Evolutionary conservation across 2,797 vertebrate species (phyloP).

Genomic region (Myotis vivesi): DNA sequence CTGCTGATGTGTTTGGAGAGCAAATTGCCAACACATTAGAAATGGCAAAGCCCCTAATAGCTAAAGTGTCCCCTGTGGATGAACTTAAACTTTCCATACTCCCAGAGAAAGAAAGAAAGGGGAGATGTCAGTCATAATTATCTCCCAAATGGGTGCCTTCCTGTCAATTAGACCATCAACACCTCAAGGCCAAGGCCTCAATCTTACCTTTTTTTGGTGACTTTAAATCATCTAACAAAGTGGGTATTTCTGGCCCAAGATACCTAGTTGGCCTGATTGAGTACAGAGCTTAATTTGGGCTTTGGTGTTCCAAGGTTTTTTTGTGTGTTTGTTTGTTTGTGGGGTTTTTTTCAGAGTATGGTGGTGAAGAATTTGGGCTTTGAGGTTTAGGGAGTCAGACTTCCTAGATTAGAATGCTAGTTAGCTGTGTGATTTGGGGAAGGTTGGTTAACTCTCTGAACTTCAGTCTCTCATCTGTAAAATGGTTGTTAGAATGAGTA

Average conservation of each 20-base stretch:
- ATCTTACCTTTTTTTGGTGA: background rate
- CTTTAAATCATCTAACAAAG: background rate
- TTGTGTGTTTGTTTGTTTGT: too few species aligned
- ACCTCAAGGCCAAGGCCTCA: background rate
- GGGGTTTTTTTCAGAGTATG: background rate
- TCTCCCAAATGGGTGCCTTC: background rate
- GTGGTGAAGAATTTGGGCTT: background rate
- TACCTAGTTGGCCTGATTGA: background rate
- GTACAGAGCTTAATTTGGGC: background rate
- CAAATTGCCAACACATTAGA: slow-evolving; percentile 55
- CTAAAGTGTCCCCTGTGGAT: background rate
- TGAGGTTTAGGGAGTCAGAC: background rate
- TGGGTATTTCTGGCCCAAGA: background rate
- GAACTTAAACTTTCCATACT: slow-evolving; percentile 29
- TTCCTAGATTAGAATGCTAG: background rate
- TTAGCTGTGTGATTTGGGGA: background rate
- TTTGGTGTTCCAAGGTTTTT: background rate
- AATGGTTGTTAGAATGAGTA: background rate
- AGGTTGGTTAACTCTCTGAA: slow-evolving; percentile 19
- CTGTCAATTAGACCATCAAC: background rate
- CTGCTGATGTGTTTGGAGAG: background rate
- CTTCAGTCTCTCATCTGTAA: background rate
- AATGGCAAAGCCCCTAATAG: background rate
- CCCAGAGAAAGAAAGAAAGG: background rate
- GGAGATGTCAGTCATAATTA: background rate